Evolutionary conservation across 1,140 invertebrate genomes (phyloP).

Genomic region (Achroia grisella): DNA sequence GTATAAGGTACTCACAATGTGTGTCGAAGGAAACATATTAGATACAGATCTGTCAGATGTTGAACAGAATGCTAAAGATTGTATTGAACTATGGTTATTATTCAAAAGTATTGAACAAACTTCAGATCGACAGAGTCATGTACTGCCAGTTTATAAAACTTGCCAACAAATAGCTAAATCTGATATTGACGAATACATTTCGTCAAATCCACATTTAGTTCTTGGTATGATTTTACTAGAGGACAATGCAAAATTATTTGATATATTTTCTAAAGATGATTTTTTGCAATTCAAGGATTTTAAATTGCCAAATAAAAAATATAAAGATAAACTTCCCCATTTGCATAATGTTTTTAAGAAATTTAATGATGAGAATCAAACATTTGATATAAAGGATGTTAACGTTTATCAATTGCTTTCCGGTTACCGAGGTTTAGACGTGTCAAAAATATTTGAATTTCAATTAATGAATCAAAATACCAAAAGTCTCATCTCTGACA

Average conservation of each 20-base stretch:
- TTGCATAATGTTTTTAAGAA: constrained; percentile 61
- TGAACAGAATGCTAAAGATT: constrained; percentile 54
- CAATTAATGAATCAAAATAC: constrained; percentile 61
- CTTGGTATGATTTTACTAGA: constrained; percentile 66
- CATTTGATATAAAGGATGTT: constrained; percentile 60
- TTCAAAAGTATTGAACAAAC: constrained; percentile 68
- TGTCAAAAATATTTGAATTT: constrained; percentile 74
- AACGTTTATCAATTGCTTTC: constrained; percentile 75
- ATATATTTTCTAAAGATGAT: constrained; percentile 63
- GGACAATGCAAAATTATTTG: constrained; percentile 58
- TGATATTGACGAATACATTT: constrained; percentile 58
- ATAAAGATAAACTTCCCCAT: constrained; percentile 64
- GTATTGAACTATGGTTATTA: constrained; percentile 66
- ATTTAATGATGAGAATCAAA: constrained; percentile 42
- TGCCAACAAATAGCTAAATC: constrained; percentile 64
- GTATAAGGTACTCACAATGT: constrained; percentile 66
- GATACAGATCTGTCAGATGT: constrained; percentile 51
- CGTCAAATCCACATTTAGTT: constrained; percentile 59
- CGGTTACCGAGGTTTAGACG: constrained; percentile 74
- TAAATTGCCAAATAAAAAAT: constrained; percentile 54
- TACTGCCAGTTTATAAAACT: constrained; percentile 65
- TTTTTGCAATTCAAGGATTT: constrained; percentile 61
- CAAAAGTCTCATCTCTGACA: constrained; percentile 38
- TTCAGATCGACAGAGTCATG: constrained; percentile 61
- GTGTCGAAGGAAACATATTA: constrained; percentile 58